phyloP scores from a whole-genome alignment of 2,888 invertebrate genomes.

The Apamea monoglypha region DNA sequence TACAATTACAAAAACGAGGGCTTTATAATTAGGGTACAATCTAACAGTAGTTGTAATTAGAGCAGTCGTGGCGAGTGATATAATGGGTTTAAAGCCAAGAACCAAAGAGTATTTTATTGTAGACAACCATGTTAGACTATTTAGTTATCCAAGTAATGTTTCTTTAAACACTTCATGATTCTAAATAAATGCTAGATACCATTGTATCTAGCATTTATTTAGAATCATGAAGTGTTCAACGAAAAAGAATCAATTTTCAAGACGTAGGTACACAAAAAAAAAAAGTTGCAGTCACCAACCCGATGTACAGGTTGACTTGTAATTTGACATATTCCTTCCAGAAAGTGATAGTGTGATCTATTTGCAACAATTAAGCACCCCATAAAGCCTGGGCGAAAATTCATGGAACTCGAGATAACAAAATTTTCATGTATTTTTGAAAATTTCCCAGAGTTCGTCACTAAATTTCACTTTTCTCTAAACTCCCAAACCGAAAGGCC shows the following conservation, averaged over 20 bases:
- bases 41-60: slow-evolving; percentile 26
- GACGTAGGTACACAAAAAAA: background rate
- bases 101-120: background rate
- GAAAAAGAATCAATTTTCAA: background rate
- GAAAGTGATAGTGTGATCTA: background rate
- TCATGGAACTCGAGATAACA: too few relatives aligned
- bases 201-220: background rate
- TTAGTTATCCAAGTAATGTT: background rate
- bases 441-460: too few relatives aligned
- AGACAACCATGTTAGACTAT: background rate
- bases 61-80: slow-evolving; percentile 15
- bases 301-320: background rate
- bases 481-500: too few relatives aligned
- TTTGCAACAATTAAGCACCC: background rate
- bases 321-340: background rate
- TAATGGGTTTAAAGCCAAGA: too few relatives aligned
- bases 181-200: background rate
- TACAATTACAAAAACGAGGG: slow-evolving; percentile 39
- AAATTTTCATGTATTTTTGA: too few relatives aligned
- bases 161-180: background rate
- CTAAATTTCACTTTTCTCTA: too few relatives aligned
- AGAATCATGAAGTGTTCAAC: background rate
- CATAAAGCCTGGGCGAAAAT: too few relatives aligned
- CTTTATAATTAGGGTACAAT: slow-evolving; percentile 34
- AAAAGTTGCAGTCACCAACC: too few relatives aligned